Percentiles rank a stretch among this genome's conserved stretches.
These are phyloP conservation scores for Heliconius hewitsoni DNA, from an alignment of 1,140 invertebrate genomes.

Conservation along the genomic window DNA sequence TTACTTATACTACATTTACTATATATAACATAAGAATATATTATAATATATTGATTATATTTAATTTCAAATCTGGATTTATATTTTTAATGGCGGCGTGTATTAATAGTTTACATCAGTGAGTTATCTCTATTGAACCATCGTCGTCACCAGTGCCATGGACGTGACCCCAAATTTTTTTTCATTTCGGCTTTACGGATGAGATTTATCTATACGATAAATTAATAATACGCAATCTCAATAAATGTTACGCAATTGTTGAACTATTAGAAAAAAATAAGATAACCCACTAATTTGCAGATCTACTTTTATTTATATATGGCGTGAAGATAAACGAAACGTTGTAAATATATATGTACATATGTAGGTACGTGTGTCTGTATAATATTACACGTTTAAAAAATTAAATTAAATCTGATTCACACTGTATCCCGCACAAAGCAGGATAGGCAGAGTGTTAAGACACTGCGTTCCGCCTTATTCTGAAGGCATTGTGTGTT, in stretches of 20 bases:
- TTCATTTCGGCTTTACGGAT: conserved; percentile 36
- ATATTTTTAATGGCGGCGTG: conserved; percentile 47
- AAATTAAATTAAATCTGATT: too few relatives aligned
- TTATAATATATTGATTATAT: too few relatives aligned
- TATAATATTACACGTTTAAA: background rate
- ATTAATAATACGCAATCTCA: conserved; percentile 35
- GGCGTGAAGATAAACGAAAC: background rate
- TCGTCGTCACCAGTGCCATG: conserved; percentile 44
- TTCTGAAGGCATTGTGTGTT: too few relatives aligned
- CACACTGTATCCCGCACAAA: too few relatives aligned
- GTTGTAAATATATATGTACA: background rate
- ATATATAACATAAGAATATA: too few relatives aligned
- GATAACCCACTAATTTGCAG: conserved; percentile 25
- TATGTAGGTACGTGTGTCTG: background rate
- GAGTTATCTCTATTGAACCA: conserved; percentile 47
- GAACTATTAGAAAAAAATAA: conserved; percentile 29
- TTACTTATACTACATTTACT: too few relatives aligned
- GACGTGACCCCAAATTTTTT: conserved; percentile 46
- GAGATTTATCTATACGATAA: conserved; percentile 22
- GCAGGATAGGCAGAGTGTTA: too few relatives aligned
- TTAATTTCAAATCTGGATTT: conserved; percentile 49
- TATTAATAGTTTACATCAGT: conserved; percentile 48
- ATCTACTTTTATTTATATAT: conserved; percentile 11
- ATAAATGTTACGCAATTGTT: conserved; percentile 15
- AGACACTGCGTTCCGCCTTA: too few relatives aligned